These are phyloP conservation scores for Osmerus mordax DNA, from an alignment of 2,113 vertebrate species.

Conservation along the genomic window DNA sequence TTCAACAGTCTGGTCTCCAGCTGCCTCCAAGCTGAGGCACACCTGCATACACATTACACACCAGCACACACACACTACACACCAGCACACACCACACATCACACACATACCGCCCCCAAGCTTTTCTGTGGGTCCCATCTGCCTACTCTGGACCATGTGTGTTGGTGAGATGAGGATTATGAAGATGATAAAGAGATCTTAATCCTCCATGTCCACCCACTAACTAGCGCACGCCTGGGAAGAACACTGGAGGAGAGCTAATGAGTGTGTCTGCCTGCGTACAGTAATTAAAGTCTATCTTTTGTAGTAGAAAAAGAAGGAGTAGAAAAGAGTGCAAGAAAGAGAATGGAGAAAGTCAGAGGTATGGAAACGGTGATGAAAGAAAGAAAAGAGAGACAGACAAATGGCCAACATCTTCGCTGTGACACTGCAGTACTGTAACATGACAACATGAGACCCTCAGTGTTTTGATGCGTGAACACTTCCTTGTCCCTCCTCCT, in stretches of 20 bases:
- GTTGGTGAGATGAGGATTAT: neutral
- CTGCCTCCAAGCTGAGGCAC: constrained; percentile 7
- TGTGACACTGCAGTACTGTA: neutral
- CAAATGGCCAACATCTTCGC: neutral
- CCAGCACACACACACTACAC: constrained; percentile 2
- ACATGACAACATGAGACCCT: too few species aligned
- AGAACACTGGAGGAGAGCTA: neutral
- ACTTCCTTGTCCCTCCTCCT: too few species aligned
- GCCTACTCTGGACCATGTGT: constrained; percentile 28
- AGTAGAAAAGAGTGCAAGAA: neutral
- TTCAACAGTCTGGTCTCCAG: constrained; percentile 24
- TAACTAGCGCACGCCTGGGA: neutral
- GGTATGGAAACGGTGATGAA: neutral
- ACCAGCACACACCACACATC: too few species aligned
- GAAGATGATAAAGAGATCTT: neutral
- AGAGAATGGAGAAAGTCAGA: neutral
- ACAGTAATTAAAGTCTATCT: neutral
- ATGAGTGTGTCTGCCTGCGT: neutral
- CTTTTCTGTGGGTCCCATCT: constrained; percentile 58
- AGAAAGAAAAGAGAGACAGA: neutral
- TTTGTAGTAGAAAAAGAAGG: neutral
- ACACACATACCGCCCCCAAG: constrained; percentile 25
- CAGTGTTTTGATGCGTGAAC: too few species aligned
- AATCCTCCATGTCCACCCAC: constrained; percentile 4
- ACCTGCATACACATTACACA: neutral